These are phyloP conservation scores for Columbina picui DNA, from an alignment of 2,113 vertebrate genomes.

Conservation along the genomic window DNA sequence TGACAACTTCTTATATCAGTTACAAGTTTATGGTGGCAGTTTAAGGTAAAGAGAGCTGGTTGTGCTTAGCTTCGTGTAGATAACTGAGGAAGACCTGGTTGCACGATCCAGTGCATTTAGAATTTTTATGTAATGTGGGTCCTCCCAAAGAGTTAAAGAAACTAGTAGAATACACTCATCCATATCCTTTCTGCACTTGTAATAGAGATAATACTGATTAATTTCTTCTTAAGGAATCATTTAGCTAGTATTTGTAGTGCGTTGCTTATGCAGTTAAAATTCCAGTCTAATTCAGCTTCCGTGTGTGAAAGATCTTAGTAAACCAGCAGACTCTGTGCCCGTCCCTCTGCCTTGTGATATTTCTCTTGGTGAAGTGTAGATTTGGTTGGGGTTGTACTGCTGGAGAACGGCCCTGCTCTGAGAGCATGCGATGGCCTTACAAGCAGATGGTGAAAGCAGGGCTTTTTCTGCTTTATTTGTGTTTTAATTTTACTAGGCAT, in stretches of 20 bases:
- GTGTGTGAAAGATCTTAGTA: accelerated
- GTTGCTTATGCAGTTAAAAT: background rate
- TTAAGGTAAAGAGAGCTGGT: background rate
- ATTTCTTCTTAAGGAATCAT: background rate
- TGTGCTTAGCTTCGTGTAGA: accelerated
- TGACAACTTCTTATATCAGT: background rate
- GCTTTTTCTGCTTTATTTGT: background rate
- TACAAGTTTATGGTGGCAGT: background rate
- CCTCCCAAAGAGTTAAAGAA: background rate
- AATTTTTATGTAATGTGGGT: background rate
- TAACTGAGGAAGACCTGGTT: background rate
- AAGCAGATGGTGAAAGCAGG: background rate
- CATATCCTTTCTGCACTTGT: background rate
- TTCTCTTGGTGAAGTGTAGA: background rate
- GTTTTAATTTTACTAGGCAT: background rate
- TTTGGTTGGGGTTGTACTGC: background rate
- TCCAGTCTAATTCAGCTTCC: background rate
- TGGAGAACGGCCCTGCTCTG: background rate
- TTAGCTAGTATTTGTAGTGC: background rate
- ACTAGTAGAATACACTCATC: background rate
- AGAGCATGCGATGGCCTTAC: accelerated
- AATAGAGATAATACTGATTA: background rate
- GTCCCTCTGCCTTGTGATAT: background rate
- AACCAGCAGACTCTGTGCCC: background rate
- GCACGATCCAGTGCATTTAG: accelerated